Base-by-base conservation (phyloP, 35 echinoderm and acorn worm species). In the Ptychodera flava region DNA sequence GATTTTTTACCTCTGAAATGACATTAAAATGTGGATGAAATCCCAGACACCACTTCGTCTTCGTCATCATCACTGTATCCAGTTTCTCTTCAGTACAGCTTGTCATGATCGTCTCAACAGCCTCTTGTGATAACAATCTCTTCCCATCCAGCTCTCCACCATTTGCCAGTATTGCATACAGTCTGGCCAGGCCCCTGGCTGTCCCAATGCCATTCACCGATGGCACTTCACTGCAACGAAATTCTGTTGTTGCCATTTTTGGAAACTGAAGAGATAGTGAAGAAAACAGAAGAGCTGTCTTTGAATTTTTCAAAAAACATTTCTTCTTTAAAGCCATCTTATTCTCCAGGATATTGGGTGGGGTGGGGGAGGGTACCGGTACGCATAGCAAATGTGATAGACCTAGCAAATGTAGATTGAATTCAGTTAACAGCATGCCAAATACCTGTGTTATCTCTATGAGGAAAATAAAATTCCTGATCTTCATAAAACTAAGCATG, bases 191-290 rank as follows among this genome's bases (percentile, higher is more conserved):
- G 0, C 82, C 91, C 33, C 81, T 82, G 0, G 95, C 95, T 16
- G 95, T 97, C 28, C 91, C 95, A 35, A 91, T 77, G 16, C 95
- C 95, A 38, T 77, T 84, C 1, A 78, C 91, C 6, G 95, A 93
- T 35, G 95, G 85, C 1, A 88, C 37, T 79, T 97, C 95, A 77
- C 22, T 35, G 76, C n/a, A 16, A 87, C 87, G 81, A 85, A 78
- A 81, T 87, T 87, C 16, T 77, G 81, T 15, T 29, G 79, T 27
- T 36, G 31, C 12, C 86, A 90, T 86, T 92, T 77, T 34, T 0
- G 31, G 29, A 77, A 34, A 88, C 33, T 35, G 16, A 31, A 31
- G 29, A 87, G 31, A 30, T 31, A 78, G 36, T 33, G 22, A 15
- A 77, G 16, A 78, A 76, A 77, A 77, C n/a, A 15, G 15, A n/a